Evolutionary conservation across 2,113 vertebrate genomes (phyloP).

Genomic region (Corythornis madagascariensis): DNA sequence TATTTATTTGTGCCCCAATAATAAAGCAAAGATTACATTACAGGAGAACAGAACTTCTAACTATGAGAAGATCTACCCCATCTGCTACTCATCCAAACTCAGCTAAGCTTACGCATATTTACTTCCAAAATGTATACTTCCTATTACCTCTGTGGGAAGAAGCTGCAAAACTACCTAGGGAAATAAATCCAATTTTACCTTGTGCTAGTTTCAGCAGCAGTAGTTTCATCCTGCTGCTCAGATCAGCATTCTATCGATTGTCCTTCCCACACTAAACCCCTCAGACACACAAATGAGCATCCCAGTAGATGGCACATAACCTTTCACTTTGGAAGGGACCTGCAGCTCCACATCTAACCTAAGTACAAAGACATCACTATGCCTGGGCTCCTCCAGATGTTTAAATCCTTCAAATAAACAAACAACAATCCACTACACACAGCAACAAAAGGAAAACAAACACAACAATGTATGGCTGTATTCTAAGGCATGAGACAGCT

Average conservation of each 20-base stretch:
- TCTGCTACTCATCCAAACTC: neutral
- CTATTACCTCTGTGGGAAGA: neutral
- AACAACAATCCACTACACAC: neutral
- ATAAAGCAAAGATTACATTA: neutral
- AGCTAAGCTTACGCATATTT: neutral
- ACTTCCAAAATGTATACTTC: neutral
- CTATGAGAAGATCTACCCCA: neutral
- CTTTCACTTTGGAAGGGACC: neutral
- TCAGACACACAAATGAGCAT: neutral
- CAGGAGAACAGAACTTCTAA: neutral
- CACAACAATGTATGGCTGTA: neutral
- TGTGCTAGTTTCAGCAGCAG: neutral
- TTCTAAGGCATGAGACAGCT: conserved; percentile 6
- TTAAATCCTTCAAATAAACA: neutral
- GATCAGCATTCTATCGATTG: neutral
- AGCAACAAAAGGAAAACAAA: conserved; percentile 19
- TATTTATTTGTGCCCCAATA: neutral
- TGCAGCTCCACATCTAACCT: neutral
- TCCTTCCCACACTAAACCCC: neutral
- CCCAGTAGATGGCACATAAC: neutral
- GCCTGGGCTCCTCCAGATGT: neutral
- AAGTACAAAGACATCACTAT: neutral
- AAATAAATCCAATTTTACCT: neutral
- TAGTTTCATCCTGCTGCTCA: neutral
- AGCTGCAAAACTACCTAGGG: neutral